Evolutionary conservation across 2,113 vertebrate genomes (phyloP).

Genomic region (Daubentonia madagascariensis): DNA sequence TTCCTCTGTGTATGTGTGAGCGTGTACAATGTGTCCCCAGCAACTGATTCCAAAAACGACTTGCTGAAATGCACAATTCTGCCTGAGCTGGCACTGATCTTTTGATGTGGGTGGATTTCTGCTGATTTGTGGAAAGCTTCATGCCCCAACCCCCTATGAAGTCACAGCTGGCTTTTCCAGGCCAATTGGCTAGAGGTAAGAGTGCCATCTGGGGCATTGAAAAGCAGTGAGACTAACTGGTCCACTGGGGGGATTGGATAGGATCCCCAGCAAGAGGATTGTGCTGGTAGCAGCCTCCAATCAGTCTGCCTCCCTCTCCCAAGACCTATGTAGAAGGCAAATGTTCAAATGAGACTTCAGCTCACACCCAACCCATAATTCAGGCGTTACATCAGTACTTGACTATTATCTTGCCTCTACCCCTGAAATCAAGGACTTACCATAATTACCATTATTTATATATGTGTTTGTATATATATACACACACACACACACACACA

Average conservation of each 20-base stretch:
- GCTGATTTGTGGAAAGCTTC: not conserved
- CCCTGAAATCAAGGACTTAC: not conserved
- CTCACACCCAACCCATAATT: not conserved
- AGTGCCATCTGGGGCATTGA: not conserved
- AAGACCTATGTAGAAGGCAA: not conserved
- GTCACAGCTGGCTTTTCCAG: conserved; percentile 41
- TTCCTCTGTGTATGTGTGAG: not conserved
- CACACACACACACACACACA: no score
- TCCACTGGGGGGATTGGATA: not conserved
- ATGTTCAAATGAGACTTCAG: not conserved
- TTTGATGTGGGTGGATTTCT: conserved; percentile 39
- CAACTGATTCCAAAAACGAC: conserved; percentile 29
- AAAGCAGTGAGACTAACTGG: not conserved
- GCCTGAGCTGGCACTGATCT: not conserved
- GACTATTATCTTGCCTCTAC: not conserved
- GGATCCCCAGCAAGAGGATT: not conserved
- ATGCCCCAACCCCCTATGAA: not conserved
- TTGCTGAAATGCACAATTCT: conserved; percentile 38
- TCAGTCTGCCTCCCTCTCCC: not conserved
- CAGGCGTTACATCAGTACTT: not conserved
- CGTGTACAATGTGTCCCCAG: not conserved
- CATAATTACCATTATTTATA: not conserved
- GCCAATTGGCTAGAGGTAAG: not conserved
- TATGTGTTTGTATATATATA: not conserved
- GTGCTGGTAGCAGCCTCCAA: not conserved